Conservation (phyloP, 1,140 invertebrate species). For the Gerris buenoi region DNA sequence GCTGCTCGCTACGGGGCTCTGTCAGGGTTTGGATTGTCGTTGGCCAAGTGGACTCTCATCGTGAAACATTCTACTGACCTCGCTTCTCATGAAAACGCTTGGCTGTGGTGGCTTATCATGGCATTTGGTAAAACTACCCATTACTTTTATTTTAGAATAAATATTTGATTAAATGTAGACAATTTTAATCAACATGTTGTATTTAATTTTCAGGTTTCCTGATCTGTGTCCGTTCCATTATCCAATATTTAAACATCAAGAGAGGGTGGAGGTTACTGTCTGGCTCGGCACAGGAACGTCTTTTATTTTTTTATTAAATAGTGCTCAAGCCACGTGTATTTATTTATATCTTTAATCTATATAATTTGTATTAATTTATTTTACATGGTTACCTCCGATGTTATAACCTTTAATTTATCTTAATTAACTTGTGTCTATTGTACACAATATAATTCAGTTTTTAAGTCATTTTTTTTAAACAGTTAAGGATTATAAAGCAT, state of each 20-base stretch:
- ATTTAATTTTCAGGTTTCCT: slow-evolving; percentile 46
- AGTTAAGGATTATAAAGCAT: too few relatives aligned
- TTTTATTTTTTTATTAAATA: slow-evolving; percentile 68
- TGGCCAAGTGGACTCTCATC: slow-evolving; percentile 88
- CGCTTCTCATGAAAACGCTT: slow-evolving; percentile 67
- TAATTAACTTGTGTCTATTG: too few relatives aligned
- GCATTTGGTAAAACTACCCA: slow-evolving; percentile 48
- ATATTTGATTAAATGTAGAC: not conserved
- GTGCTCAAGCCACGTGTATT: too few relatives aligned
- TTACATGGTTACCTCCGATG: too few relatives aligned
- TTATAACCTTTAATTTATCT: too few relatives aligned
- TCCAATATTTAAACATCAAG: slow-evolving; percentile 81
- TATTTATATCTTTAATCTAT: too few relatives aligned
- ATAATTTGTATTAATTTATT: too few relatives aligned
- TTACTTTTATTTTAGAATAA: not conserved
- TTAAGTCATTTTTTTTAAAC: too few relatives aligned
- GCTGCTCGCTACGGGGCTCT: slow-evolving; percentile 82
- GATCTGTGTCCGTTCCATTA: slow-evolving; percentile 70
- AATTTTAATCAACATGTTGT: not conserved
- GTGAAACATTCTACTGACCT: slow-evolving; percentile 78
- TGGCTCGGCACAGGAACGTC: slow-evolving; percentile 63
- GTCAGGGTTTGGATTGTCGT: slow-evolving; percentile 77
- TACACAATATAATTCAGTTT: too few relatives aligned
- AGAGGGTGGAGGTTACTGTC: slow-evolving; percentile 74
- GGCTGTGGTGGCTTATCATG: slow-evolving; percentile 82